Base-by-base conservation (phyloP, 2,888 invertebrate species). In the Gortyna flavago region DNA sequence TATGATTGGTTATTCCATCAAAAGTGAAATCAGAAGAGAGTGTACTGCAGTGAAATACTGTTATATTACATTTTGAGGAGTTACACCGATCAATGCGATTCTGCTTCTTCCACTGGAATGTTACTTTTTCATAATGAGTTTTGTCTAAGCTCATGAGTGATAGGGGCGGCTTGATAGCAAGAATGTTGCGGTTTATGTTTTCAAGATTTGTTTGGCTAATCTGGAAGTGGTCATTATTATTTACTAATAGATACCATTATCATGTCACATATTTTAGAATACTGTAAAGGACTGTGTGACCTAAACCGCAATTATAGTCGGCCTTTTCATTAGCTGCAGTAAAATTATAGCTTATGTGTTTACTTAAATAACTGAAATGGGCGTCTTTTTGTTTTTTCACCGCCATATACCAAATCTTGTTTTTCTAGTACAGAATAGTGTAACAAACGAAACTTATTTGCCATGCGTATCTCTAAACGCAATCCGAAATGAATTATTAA, bases 41-140 rank as follows among this genome's bases (percentile, higher is more conserved):
- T 0, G 95, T 95, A 81, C 91, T 92, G 76, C 91, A 93, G 41
- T 94, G 92, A 2, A 93, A 83, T 13, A 94, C 85, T 0, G 94
- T 90, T 75, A 95, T 91, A 2, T 90, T 89, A 18, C 80, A 86
- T 48, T 85, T 87, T 8, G 86, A 73, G 11, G 89, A 41, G 57
- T 86, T 86, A 8, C 64, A 41, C n/a, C 21, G 41, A 16, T 80
- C 65, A 16, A 89, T 81, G 16, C 94, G 89, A 78, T 91, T 93
- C n/a, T 87, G 86, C 79, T 90, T 92, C 0, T 90, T 89, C 94
- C 95, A 94, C 83, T 94, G 93, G 83, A 94, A 96, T 70, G 92
- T 91, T 0, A 89, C 86, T 75, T 91, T 89, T 84, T 94, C 93
- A 84, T 92, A 95, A 74, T 93, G 91, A 51, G 87, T 82, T 84